Conservation (phyloP, 2,797 vertebrate genomes). For the Strix occidentalis region DNA sequence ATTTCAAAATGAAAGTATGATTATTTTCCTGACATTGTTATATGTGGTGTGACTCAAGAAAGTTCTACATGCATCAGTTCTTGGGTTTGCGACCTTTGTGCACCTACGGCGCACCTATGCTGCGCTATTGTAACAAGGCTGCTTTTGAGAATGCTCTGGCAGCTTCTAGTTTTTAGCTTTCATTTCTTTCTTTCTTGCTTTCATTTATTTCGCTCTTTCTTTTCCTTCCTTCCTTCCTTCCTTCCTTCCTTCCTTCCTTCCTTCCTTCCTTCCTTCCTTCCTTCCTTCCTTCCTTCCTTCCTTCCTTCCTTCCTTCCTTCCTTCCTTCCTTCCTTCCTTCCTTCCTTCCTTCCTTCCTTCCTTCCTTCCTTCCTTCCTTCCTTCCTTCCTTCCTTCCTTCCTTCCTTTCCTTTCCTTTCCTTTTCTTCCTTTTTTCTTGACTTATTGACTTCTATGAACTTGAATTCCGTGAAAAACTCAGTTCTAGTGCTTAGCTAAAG, state of each 20-base stretch:
- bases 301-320: no score
- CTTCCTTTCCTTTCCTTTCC: no score
- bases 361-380: neutral
- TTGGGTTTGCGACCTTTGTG: neutral
- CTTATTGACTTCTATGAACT: neutral
- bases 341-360: neutral
- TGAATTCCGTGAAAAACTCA: neutral
- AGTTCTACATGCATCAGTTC: neutral
- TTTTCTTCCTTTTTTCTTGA: no score
- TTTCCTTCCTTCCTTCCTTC: no score
- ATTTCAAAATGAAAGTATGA: neutral
- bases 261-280: fast-evolving
- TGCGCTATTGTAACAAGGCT: neutral
- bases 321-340: no score
- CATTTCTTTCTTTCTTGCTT: no score
- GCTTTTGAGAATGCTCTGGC: neutral
- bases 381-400: no score
- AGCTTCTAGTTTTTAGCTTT: neutral
- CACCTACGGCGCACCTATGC: neutral
- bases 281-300: no score
- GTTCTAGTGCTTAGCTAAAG: neutral
- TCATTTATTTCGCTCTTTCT: no score
- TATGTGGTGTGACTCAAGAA: neutral
- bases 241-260: no score
- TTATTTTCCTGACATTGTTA: neutral